Evolutionary conservation across 2,113 vertebrate genomes (phyloP), one percentile per base, ranked within the genome.

Genomic region (Apteryx mantelli): DNA sequence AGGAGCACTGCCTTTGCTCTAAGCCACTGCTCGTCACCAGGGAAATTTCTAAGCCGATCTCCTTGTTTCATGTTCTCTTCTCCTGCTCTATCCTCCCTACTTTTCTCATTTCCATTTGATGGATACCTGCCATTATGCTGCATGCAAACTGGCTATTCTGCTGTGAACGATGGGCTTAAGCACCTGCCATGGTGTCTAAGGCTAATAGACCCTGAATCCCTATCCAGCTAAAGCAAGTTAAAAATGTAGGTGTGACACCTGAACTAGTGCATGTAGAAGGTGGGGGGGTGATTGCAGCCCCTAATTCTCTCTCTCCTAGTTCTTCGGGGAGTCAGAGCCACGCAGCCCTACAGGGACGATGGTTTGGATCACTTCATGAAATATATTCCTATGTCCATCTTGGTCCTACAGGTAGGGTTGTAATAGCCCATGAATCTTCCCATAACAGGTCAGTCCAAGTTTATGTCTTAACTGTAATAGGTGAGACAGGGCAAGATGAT

Each of bases 191-290:
- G 53, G 4, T 38, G 50, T 7, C 55, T 70, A 19, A 28, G 34
- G 22, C 44, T 70, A 71, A 70, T 50, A 50, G 6, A 40, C 11
- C 48, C 28, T 15, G 11, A 2, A 5, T 36, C 24, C 6, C 32
- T 46, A 48, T 18, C 1, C 5, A 42, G n/a, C 61, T 78, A 25
- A 82, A 79, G 14, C 4, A 56, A 7, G 22, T 44, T 60, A 18
- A 76, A 82, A 60, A 53, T 15, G 30, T 16, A 42, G 34, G 1
- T 79, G 46, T 26, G 66, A 53, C 61, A 64, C 25, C 2, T 52
- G 4, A 64, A 66, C 58, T 4, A 44, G 24, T 32, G 26, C 0
- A 0, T 7, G 36, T 6, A 22, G 52, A 68, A 61, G 64, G 13
- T 82, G 28, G 22, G 9, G 9, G 15, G 25, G n/a, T 28, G 38